A percentile compares a stretch with the other conserved stretches of the same genome.
Evolutionary conservation across 2,888 invertebrate genomes (phyloP).

Genomic region (Ceriagrion tenellum): DNA sequence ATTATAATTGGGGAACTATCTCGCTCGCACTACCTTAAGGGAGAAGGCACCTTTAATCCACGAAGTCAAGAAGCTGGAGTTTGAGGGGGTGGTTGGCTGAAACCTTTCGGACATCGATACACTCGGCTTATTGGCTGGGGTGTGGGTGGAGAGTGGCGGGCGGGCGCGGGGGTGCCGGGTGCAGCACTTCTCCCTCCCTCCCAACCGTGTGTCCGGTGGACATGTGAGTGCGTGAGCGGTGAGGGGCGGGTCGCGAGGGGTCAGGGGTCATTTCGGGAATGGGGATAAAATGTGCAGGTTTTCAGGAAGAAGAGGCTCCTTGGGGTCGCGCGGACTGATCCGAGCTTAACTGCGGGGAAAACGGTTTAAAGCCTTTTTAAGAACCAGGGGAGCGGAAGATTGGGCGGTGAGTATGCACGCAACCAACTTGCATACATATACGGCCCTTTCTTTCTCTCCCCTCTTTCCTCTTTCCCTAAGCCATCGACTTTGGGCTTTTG

Average conservation of each 20-base stretch:
- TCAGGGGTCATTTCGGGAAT: not conserved
- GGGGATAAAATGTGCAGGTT: not conserved
- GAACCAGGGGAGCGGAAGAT: constrained; percentile 5
- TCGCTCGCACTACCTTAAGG: too few relatives aligned
- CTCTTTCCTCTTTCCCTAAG: not conserved
- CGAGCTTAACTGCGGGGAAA: not conserved
- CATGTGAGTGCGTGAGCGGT: too few relatives aligned
- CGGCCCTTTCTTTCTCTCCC: too few relatives aligned
- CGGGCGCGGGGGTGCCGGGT: too few relatives aligned
- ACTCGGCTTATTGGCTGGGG: not conserved
- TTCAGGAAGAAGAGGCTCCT: not conserved
- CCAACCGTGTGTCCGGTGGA: too few relatives aligned
- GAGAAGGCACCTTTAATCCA: not conserved
- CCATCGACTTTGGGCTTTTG: not conserved
- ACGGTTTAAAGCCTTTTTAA: not conserved
- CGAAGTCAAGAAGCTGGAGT: not conserved
- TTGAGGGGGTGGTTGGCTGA: too few relatives aligned
- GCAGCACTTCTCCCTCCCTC: too few relatives aligned
- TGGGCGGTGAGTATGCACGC: not conserved
- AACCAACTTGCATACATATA: too few relatives aligned
- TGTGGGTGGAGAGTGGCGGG: too few relatives aligned
- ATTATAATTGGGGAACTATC: too few relatives aligned
- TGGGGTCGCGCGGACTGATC: not conserved
- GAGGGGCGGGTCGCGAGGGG: not conserved
- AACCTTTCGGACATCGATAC: not conserved